A percentile compares a stretch with the other conserved stretches of the same genome.
Evolutionary conservation across 2,797 vertebrate genomes (phyloP).

Genomic region (Myiotriccus ornatus): DNA sequence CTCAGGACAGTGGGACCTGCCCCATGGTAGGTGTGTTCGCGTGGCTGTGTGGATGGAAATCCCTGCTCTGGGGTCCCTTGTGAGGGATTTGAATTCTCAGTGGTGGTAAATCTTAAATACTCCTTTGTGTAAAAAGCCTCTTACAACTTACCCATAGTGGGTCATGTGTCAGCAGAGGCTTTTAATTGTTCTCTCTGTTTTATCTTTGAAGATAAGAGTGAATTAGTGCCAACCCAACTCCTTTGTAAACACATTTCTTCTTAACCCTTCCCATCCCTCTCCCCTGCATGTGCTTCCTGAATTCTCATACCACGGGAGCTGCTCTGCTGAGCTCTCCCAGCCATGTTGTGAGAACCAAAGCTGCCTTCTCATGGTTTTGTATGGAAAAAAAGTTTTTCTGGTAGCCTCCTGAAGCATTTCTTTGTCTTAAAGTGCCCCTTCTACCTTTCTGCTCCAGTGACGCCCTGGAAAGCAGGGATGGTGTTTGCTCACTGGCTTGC

Average conservation of each 20-base stretch:
- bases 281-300: not conserved
- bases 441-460: not conserved
- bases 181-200: conserved; percentile 1
- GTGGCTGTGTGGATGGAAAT: not conserved
- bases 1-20: not conserved
- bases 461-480: not conserved
- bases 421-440: not conserved
- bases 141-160: not conserved
- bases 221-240: not conserved
- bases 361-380: not conserved
- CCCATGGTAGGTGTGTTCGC: fast-evolving
- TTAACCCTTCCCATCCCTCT: not conserved
- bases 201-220: conserved; percentile 30
- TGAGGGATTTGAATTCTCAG: not conserved
- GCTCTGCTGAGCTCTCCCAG: not conserved
- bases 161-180: conserved; percentile 8
- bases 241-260: not conserved
- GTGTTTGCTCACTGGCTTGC: not conserved
- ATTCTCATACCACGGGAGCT: not conserved
- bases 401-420: not conserved
- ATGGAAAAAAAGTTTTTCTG: not conserved
- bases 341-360: fast-evolving
- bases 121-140: not conserved
- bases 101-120: not conserved
- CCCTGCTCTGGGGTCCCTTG: not conserved